phyloP scores from a whole-genome alignment of 2,888 invertebrate species.

The Elegia similella region DNA sequence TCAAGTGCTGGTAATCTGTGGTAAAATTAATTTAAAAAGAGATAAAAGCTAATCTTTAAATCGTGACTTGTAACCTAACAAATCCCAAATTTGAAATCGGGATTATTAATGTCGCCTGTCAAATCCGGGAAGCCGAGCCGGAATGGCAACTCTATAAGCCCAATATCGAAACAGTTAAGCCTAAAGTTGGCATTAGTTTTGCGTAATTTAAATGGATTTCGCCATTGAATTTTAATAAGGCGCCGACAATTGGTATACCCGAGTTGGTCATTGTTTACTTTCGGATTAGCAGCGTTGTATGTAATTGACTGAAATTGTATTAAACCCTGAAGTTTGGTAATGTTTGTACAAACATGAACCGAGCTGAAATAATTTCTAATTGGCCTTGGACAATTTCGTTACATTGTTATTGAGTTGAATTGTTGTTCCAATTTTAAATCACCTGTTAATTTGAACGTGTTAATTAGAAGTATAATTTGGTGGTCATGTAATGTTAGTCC shows the following conservation, averaged over 20 bases:
- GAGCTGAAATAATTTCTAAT: slow-evolving; percentile 27
- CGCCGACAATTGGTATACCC: background rate
- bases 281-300: slow-evolving; percentile 11
- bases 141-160: slow-evolving; percentile 7
- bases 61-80: background rate
- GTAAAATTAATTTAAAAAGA: too few relatives aligned
- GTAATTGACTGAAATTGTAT: slow-evolving; percentile 14
- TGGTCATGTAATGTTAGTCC: too few relatives aligned
- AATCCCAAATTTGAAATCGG: background rate
- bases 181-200: slow-evolving; percentile 15
- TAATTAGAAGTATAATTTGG: too few relatives aligned
- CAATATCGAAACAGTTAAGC: slow-evolving; percentile 18
- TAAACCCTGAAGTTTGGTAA: slow-evolving; percentile 2
- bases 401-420: background rate
- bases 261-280: slow-evolving; percentile 7
- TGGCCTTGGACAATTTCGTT: slow-evolving; percentile 21
- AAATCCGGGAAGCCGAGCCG: slow-evolving; percentile 4
- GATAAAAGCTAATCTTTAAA: too few relatives aligned
- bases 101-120: slow-evolving; percentile 8
- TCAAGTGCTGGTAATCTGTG: too few relatives aligned
- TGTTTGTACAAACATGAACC: slow-evolving; percentile 8
- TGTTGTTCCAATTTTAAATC: background rate
- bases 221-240: slow-evolving; percentile 17
- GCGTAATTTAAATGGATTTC: slow-evolving; percentile 17
- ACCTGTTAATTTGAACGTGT: too few relatives aligned